Evolutionary conservation across 2,797 vertebrate genomes (phyloP).

Genomic region (Catostomus latipinnis): DNA sequence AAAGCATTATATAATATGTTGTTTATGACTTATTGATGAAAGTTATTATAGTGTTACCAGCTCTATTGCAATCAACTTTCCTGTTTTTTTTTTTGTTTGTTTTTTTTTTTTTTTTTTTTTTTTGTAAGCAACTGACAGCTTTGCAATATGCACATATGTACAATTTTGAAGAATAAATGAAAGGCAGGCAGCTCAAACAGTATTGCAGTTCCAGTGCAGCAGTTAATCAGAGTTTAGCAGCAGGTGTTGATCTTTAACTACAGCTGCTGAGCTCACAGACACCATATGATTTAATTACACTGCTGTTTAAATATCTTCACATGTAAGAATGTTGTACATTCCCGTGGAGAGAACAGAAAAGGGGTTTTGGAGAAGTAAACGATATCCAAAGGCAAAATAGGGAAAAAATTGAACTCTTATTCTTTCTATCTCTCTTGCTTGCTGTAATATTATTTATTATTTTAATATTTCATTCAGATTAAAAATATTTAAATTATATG

Average conservation of each 20-base stretch:
- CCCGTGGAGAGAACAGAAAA: not conserved
- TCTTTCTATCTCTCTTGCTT: not conserved
- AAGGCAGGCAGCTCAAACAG: not conserved
- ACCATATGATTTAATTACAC: slow-evolving; percentile 9
- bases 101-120: too few species aligned
- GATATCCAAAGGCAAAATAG: not conserved
- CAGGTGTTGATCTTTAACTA: slow-evolving; percentile 6
- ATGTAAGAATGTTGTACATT: not conserved
- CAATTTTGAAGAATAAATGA: not conserved
- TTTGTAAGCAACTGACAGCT: not conserved
- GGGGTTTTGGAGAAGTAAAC: not conserved
- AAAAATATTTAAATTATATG: too few species aligned
- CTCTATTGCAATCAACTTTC: too few species aligned
- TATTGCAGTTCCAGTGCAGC: not conserved
- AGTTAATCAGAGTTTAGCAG: slow-evolving; percentile 5
- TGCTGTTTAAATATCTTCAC: slow-evolving; percentile 9
- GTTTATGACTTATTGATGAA: too few species aligned
- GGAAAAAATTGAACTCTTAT: too few species aligned
- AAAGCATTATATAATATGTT: too few species aligned
- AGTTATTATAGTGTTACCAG: too few species aligned
- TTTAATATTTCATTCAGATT: too few species aligned
- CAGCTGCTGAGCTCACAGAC: slow-evolving; percentile 19
- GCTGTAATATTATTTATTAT: too few species aligned
- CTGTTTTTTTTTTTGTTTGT: too few species aligned
- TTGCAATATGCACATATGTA: not conserved